Evolutionary conservation across 2,888 invertebrate genomes (phyloP).

Genomic region (Eupithecia dodoneata): DNA sequence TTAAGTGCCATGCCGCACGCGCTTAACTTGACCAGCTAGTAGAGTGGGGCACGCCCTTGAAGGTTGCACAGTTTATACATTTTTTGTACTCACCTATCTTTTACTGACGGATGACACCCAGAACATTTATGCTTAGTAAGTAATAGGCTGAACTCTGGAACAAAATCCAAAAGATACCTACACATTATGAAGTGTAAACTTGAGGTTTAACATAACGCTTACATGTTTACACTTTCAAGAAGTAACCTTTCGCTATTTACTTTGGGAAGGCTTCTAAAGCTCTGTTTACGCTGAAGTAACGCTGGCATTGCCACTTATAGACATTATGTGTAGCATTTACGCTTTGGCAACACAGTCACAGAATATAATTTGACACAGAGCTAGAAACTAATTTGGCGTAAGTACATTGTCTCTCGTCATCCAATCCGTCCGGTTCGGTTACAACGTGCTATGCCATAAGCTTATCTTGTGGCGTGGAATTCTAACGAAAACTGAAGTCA

Average conservation of each 20-base stretch:
- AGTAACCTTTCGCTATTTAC: conserved; percentile 11
- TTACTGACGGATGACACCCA: not conserved
- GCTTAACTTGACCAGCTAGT: not conserved
- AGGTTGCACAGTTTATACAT: not conserved
- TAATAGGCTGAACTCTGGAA: not conserved
- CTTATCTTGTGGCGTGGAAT: too few species aligned
- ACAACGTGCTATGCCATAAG: not conserved
- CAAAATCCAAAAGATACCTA: conserved; percentile 5
- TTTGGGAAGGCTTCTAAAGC: conserved; percentile 9
- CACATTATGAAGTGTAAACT: conserved; percentile 1
- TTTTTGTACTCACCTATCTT: not conserved
- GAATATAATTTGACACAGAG: not conserved
- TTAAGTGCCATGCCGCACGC: not conserved
- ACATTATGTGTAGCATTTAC: not conserved
- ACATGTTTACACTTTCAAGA: conserved; percentile 11
- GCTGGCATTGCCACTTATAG: not conserved
- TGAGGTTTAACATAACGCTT: conserved; percentile 13
- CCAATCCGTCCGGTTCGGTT: not conserved
- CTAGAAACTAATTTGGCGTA: not conserved
- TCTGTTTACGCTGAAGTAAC: conserved; percentile 2
- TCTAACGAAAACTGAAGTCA: not conserved
- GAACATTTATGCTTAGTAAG: not conserved
- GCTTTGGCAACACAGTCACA: not conserved
- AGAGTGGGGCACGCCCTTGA: not conserved
- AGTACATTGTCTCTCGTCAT: too few species aligned